phyloP scores from a whole-genome alignment of 1,140 invertebrate species.

The Musca vetustissima region DNA sequence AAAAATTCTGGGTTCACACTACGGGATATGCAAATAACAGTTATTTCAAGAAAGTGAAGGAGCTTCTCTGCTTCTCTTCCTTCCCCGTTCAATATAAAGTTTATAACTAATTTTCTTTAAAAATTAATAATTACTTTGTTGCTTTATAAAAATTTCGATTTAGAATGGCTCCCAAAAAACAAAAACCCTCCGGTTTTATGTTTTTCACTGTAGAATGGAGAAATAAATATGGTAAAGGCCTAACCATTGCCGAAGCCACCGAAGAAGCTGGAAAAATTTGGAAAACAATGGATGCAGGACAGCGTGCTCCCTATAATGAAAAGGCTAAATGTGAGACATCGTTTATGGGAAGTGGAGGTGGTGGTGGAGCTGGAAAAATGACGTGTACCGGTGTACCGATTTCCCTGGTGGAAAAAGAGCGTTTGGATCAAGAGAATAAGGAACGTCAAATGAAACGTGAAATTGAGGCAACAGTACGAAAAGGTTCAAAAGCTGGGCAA shows the following conservation, averaged over 20 bases:
- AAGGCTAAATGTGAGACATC: conserved; percentile 26
- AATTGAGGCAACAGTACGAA: conserved; percentile 36
- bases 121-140: no score
- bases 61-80: no score
- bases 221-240: conserved; percentile 8
- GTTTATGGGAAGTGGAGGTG: no score
- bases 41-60: no score
- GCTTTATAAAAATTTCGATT: no score
- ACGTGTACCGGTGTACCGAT: conserved; percentile 35
- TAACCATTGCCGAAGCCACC: conserved; percentile 14
- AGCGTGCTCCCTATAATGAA: conserved; percentile 28
- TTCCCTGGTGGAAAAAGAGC: conserved; percentile 28
- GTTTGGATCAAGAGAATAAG: conserved; percentile 20
- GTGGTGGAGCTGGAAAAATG: conserved; percentile 18
- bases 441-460: conserved; percentile 35
- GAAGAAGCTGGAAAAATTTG: conserved; percentile 26
- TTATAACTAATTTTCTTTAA: no score
- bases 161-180: conserved; percentile 29
- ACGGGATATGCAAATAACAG: no score
- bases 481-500: conserved; percentile 27
- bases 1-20: no score
- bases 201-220: conserved; percentile 28
- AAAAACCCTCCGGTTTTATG: conserved; percentile 28
- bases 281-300: conserved; percentile 24
- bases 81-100: no score